phyloP scores from a whole-genome alignment of 2,888 invertebrate genomes.

The Eupithecia pulchellata region DNA sequence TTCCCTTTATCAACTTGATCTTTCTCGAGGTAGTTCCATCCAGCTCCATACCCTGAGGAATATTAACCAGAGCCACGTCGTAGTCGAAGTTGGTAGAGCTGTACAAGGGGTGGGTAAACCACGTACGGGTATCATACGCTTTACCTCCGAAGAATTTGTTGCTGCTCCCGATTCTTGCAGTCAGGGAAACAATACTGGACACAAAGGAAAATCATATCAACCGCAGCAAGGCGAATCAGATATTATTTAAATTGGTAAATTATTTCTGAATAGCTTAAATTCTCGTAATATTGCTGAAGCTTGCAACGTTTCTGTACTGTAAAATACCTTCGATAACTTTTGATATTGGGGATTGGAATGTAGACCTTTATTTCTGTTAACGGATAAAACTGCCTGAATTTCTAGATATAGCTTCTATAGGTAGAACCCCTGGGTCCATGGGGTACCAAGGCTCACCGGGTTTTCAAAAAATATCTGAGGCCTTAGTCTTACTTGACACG shows the following conservation, averaged over 20 bases:
- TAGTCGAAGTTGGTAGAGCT: constrained; percentile 36
- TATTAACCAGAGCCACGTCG: constrained; percentile 39
- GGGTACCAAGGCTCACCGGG: too few relatives aligned
- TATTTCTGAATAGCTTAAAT: background rate
- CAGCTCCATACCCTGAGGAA: constrained; percentile 34
- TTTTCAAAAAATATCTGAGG: too few relatives aligned
- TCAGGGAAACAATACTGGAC: constrained; percentile 51
- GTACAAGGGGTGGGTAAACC: constrained; percentile 35
- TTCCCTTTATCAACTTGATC: constrained; percentile 30
- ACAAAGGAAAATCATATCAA: constrained; percentile 1
- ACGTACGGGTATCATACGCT: constrained; percentile 32
- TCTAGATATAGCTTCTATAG: background rate
- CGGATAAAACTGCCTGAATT: background rate
- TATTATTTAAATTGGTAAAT: constrained; percentile 2
- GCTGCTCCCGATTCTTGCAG: constrained; percentile 66
- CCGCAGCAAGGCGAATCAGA: background rate
- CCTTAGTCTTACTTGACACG: too few relatives aligned
- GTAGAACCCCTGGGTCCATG: background rate
- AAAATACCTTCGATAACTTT: background rate
- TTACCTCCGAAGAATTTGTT: constrained; percentile 43
- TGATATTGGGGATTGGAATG: background rate
- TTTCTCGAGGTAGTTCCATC: constrained; percentile 36
- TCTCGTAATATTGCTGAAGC: background rate
- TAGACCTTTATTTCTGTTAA: background rate
- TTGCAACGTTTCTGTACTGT: background rate